phyloP scores from a whole-genome alignment of 2,888 invertebrate species.

The Rhimphoctona megacephalus region DNA sequence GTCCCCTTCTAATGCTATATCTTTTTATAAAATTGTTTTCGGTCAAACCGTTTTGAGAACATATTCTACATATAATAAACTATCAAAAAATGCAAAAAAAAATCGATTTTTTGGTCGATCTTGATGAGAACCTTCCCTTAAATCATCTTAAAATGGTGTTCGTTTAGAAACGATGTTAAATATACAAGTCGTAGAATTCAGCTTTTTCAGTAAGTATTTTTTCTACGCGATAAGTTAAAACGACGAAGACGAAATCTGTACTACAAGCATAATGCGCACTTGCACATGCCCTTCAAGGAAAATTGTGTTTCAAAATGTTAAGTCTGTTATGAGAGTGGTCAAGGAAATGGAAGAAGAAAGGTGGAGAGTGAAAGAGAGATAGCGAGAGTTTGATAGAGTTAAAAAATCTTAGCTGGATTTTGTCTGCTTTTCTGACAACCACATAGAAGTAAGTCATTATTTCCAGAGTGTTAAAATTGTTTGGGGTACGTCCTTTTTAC shows the following conservation, averaged over 20 bases:
- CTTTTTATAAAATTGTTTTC: no score
- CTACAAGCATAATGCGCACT: neutral
- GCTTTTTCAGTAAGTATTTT: no score
- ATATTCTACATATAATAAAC: no score
- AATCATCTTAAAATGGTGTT: no score
- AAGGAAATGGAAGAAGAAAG: neutral
- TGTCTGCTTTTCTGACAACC: constrained; percentile 20
- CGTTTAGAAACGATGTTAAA: no score
- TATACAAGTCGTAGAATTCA: no score
- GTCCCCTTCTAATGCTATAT: no score
- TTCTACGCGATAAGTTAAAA: neutral
- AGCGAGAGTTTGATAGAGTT: constrained; percentile 2
- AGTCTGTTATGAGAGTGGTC: constrained; percentile 27
- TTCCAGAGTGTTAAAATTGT: neutral
- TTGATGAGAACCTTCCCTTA: no score
- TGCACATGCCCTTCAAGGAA: constrained; percentile 25
- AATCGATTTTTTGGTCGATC: no score
- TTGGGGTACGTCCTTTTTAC: neutral
- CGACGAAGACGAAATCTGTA: neutral
- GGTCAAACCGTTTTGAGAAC: no score
- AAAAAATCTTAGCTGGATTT: constrained; percentile 40
- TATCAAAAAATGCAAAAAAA: no score
- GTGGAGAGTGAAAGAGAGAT: neutral
- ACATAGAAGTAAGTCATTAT: neutral
- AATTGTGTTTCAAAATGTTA: constrained; percentile 47